phyloP scores from a whole-genome alignment of 2,797 vertebrate genomes.

The Micrastur ruficollis region DNA sequence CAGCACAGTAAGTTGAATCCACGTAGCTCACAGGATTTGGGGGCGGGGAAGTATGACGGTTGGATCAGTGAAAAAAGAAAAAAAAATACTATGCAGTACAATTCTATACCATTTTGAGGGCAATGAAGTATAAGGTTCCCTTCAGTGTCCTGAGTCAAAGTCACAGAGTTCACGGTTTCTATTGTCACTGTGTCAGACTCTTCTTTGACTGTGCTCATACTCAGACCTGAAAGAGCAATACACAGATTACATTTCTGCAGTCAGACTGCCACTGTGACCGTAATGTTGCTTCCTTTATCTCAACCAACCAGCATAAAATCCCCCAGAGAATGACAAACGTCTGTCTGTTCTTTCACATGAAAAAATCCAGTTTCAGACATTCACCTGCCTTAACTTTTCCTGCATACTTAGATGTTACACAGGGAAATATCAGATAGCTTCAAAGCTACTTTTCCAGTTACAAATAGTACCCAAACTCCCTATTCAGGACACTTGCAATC shows the following conservation, averaged over 20 bases:
- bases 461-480: background rate
- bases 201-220: conserved; percentile 91
- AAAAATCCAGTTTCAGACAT: background rate
- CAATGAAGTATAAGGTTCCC: conserved; percentile 95
- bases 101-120: conserved; percentile 82
- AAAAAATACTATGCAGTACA: background rate
- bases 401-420: background rate
- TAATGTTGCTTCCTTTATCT: background rate
- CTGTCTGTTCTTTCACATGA: background rate
- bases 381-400: background rate
- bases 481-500: background rate
- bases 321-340: rapidly evolving
- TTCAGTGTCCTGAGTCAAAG: conserved; percentile 90
- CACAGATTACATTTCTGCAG: conserved; percentile 6
- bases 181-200: conserved; percentile 84
- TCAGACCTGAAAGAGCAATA: conserved; percentile 79
- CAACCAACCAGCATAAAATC: background rate
- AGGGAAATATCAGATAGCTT: background rate
- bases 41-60: background rate
- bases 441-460: background rate
- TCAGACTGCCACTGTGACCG: background rate
- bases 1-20: background rate
- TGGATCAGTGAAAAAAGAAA: background rate
- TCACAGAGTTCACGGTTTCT: conserved; percentile 89
- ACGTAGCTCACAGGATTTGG: background rate